Evolutionary conservation across 2,888 invertebrate species (phyloP).

Genomic region (Sphinx pinastri): DNA sequence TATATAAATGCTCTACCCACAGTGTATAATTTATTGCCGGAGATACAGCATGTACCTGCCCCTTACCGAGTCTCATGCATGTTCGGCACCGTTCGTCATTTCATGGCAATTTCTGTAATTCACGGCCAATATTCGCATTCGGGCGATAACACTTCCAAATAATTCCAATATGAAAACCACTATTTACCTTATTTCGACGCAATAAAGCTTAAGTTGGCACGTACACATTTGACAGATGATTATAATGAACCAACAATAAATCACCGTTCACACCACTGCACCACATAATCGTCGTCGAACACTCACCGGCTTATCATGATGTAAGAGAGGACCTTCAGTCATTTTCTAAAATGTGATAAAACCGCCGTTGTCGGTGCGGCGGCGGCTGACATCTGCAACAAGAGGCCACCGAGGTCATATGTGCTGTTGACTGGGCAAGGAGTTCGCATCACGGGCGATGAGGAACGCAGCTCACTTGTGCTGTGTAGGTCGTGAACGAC

Average conservation of each 20-base stretch:
- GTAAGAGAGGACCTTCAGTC: slow-evolving; percentile 74
- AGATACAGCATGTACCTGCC: no score
- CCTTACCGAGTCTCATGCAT: not conserved
- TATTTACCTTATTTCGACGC: slow-evolving; percentile 14
- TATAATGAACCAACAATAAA: slow-evolving; percentile 24
- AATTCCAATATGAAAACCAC: not conserved
- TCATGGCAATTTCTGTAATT: slow-evolving; percentile 27
- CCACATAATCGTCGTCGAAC: slow-evolving; percentile 34
- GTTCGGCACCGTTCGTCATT: slow-evolving; percentile 13
- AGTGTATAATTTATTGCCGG: no score
- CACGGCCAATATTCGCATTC: slow-evolving; percentile 37
- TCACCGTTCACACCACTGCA: slow-evolving; percentile 23
- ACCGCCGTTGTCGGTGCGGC: slow-evolving; percentile 78
- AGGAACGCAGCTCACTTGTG: slow-evolving; percentile 68
- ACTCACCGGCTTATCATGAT: slow-evolving; percentile 80
- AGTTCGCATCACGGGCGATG: slow-evolving; percentile 30
- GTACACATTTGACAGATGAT: slow-evolving; percentile 27
- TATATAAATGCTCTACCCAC: no score
- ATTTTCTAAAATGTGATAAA: slow-evolving; percentile 82
- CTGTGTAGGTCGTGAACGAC: slow-evolving; percentile 65
- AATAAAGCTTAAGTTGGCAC: slow-evolving; percentile 20
- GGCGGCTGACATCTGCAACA: slow-evolving; percentile 80
- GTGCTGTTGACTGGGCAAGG: slow-evolving; percentile 43
- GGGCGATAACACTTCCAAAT: slow-evolving; percentile 28
- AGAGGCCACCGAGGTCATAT: slow-evolving; percentile 75